Conservation (phyloP, 2,797 vertebrate species). For the Adrianichthys oophorus region DNA sequence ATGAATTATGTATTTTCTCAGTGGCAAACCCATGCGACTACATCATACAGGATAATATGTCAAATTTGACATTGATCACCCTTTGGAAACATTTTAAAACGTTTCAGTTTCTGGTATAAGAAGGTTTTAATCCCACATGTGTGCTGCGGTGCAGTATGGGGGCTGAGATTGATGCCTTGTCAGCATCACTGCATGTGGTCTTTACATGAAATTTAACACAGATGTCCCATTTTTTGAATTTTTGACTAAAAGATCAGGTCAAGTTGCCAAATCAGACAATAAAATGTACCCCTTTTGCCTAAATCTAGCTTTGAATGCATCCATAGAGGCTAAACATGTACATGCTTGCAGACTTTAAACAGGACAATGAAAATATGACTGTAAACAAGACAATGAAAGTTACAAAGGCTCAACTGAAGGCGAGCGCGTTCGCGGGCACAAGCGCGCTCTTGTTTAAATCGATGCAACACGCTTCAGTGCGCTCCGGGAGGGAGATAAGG, state of each 20-base stretch:
- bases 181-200: too few relatives aligned
- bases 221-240: too few relatives aligned
- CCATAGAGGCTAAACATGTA: neutral
- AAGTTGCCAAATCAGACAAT: too few relatives aligned
- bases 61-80: constrained; percentile 28
- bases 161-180: too few relatives aligned
- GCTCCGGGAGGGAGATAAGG: constrained; percentile 65
- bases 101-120: too few relatives aligned
- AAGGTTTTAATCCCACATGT: too few relatives aligned
- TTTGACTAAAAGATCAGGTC: too few relatives aligned
- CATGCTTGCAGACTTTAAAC: too few relatives aligned
- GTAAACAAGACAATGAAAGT: constrained; percentile 28
- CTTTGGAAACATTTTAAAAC: neutral
- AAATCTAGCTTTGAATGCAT: too few relatives aligned
- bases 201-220: too few relatives aligned
- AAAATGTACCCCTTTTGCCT: too few relatives aligned
- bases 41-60: constrained; percentile 38
- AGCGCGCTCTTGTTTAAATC: constrained; percentile 51
- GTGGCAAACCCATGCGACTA: constrained; percentile 49
- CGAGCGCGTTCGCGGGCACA: constrained; percentile 21
- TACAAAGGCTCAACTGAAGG: constrained; percentile 20
- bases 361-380: neutral
- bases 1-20: constrained; percentile 73
- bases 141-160: too few relatives aligned
- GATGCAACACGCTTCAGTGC: constrained; percentile 67